Base-by-base conservation (phyloP, 2,888 invertebrate genomes). In the Hyles lineata region DNA sequence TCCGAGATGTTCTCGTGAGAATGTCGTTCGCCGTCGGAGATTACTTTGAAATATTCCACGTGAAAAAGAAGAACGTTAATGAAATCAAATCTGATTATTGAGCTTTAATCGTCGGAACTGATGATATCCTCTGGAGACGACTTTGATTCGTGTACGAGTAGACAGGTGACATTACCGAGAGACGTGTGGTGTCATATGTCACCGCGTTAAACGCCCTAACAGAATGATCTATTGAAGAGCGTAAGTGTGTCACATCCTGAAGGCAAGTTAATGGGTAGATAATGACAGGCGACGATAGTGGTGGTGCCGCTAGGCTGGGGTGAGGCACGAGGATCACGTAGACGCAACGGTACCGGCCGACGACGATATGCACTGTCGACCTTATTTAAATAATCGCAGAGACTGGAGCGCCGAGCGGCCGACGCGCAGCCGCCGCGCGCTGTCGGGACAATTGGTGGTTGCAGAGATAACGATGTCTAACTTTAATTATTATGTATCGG, bases 181-280 rank as follows among this genome's bases (percentile, higher is more conserved):
- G 43, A 67, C 50, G 67, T 67, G 67, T 17, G 67, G 76, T 79
- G 77, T 80, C 80, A 80, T 50, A 17, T 23, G 50, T 67, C 67
- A 7, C 21, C 35, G 67, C 50, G 67, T 67, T 67, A 82, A 82
- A 79, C 80, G 75, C 71, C 74, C 72, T 82, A 80, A 81, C 75
- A 78, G 77, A 82, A 81, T 82, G 77, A 79, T 77, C 76, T 80
- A 79, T 83, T 83, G 80, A 55, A 80, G 80, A 80, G 77, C 76
- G 81, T 88, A 92, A 91, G 88, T 89, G 85, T 91, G 92, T 81
- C 89, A 90, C 83, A 89, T 92, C 90, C 91, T 90, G 90, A 88
- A 90, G 84, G 77, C 78, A 77, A 83, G 83, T 83, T 90, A 89
- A 91, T 89, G 85, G 85, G 79, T 85, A 82, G 87, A 87, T 90